A percentile compares a stretch with the other conserved stretches of the same genome.
These are phyloP conservation scores for Holacanthella duospinosa DNA, from an alignment of 2,888 invertebrate genomes.

Conservation along the genomic window DNA sequence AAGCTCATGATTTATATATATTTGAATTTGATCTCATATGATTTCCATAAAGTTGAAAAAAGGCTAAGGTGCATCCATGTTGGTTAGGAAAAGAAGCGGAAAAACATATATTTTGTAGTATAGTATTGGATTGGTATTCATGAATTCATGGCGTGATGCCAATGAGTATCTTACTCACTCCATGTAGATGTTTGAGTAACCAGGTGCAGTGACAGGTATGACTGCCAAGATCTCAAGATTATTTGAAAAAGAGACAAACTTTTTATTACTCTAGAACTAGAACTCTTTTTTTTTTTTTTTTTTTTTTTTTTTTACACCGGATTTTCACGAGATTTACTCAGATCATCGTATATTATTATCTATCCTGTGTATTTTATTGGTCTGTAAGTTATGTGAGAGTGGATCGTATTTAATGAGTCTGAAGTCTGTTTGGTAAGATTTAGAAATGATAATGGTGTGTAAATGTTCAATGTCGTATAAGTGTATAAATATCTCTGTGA, in stretches of 20 bases:
- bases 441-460: too few relatives aligned
- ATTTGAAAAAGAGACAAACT: conserved; percentile 20
- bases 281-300: not conserved
- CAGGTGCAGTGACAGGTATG: conserved; percentile 27
- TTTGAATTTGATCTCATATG: too few relatives aligned
- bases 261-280: conserved; percentile 18
- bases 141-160: not conserved
- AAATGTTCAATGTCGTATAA: too few relatives aligned
- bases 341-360: too few relatives aligned
- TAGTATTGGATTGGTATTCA: not conserved
- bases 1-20: not conserved
- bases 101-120: too few relatives aligned
- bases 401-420: not conserved
- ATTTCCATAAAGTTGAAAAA: too few relatives aligned
- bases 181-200: conserved; percentile 8
- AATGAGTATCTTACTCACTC: not conserved
- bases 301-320: not conserved
- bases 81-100: too few relatives aligned
- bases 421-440: not conserved
- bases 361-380: not conserved
- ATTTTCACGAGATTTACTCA: not conserved
- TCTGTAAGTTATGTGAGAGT: not conserved
- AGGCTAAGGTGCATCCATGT: too few relatives aligned
- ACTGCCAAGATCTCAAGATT: too few relatives aligned
- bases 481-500: not conserved